phyloP scores from a whole-genome alignment of 2,888 invertebrate species.

The Acronicta alni region DNA sequence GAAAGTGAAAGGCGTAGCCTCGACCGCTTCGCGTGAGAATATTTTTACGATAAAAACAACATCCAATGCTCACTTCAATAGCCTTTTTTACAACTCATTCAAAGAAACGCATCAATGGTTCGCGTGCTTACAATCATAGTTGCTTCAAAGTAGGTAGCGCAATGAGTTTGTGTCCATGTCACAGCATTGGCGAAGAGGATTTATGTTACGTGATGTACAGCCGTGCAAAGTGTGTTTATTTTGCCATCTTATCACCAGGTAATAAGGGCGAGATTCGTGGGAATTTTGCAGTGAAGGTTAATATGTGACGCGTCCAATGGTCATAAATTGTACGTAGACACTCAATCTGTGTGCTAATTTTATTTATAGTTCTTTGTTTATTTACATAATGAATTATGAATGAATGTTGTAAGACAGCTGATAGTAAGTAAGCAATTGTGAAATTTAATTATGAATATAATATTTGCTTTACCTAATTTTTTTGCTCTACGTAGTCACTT shows the following conservation, averaged over 20 bases:
- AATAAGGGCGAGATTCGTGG: constrained; percentile 36
- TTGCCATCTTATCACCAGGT: constrained; percentile 32
- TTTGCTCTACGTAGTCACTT: no score
- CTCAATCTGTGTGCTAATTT: constrained; percentile 48
- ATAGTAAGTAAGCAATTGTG: constrained; percentile 7
- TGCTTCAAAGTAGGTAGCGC: constrained; percentile 37
- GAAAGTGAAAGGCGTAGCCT: constrained; percentile 75
- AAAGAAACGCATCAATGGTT: constrained; percentile 44
- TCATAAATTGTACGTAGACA: constrained; percentile 46
- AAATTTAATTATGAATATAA: constrained; percentile 23
- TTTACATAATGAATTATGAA: constrained; percentile 28
- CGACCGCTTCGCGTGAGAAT: constrained; percentile 62
- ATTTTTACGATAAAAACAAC: constrained; percentile 43
- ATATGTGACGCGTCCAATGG: constrained; percentile 33
- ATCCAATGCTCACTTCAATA: constrained; percentile 43
- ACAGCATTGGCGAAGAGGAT: constrained; percentile 54
- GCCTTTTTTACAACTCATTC: constrained; percentile 25
- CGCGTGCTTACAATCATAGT: constrained; percentile 17
- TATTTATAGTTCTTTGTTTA: constrained; percentile 40
- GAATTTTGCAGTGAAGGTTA: constrained; percentile 20
- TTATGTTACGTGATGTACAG: constrained; percentile 57
- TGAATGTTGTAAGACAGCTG: constrained; percentile 29
- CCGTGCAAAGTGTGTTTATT: constrained; percentile 35
- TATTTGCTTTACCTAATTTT: no score
- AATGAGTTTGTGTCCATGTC: constrained; percentile 56